Base-by-base conservation (phyloP, 2,888 invertebrate genomes). In the Drosophila macrospina region DNA sequence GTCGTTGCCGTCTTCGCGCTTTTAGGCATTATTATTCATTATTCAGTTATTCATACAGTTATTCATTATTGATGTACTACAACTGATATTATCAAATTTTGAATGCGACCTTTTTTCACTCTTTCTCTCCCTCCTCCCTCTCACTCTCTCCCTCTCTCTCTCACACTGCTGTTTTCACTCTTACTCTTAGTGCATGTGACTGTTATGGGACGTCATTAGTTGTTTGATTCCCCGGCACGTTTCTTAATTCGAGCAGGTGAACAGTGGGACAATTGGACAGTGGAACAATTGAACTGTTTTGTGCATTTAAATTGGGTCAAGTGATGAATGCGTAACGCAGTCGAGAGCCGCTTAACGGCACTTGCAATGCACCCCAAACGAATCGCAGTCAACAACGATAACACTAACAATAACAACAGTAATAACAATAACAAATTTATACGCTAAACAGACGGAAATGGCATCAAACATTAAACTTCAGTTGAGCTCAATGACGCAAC, bases 11-110 rank as follows among this genome's bases (percentile, higher is more conserved):
- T 2, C 45, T 28, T 45, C 42, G 52, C 44, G 64, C 71, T 82
- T 74, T 84, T 71, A 54, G 77, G 82, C 67, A 81, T 85, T 74
- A 71, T 80, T 69, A 78, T 86, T 72, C 67, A 82, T 78, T 80
- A 70, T 83, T 78, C 75, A 61, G 44, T 78, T 80, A 68, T 76
- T 76, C 69, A 77, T 67, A 56, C 50, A 39, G 41, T 52, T 52
- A 57, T 59, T 59, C 55, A 70, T 55, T 59, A 74, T 70, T 74
- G 71, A 71, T 59, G 62, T 54, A 61, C 52, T 41, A 60, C 59
- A 52, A 61, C 61, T 45, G 68, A 63, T 67, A 52, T 48, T 57
- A 60, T 71, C 60, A 63, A 63, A 60, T 37, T 69, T 68, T 60
- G 63, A 75, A 68, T 63, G 61, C 37, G 42, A 37, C 56, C 60